These are phyloP conservation scores for Leptinotarsa defecta DNA, from an alignment of 1,140 invertebrate species.

Conservation along the genomic window DNA sequence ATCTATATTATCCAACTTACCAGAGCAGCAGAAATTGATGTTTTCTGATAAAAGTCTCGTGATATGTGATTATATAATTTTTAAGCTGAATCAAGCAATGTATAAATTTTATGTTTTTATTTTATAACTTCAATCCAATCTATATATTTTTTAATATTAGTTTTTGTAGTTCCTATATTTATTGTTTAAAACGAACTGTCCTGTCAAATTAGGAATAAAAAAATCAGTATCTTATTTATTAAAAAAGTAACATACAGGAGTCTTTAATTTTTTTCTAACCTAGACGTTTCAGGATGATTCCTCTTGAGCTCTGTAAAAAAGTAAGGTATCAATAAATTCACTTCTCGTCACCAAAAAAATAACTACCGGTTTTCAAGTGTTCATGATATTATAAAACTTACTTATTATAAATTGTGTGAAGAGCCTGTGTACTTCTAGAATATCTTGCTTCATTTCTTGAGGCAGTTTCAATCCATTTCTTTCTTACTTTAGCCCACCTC, in stretches of 20 bases:
- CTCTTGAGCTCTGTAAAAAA: slow-evolving; percentile 50
- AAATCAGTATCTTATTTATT: slow-evolving; percentile 5
- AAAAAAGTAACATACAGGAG: background rate
- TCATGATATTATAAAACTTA: slow-evolving; percentile 47
- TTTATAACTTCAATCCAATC: background rate
- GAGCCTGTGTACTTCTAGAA: slow-evolving; percentile 62
- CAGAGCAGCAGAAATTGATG: background rate
- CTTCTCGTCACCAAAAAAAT: no score
- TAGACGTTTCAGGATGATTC: slow-evolving; percentile 8
- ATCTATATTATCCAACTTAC: background rate
- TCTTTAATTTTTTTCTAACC: slow-evolving; percentile 9
- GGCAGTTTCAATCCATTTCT: slow-evolving; percentile 68
- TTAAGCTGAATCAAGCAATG: background rate
- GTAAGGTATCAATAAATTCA: background rate
- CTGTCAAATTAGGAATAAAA: background rate
- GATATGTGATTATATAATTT: background rate
- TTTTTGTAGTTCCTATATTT: slow-evolving; percentile 21
- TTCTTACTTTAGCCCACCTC: slow-evolving; percentile 67
- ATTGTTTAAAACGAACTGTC: background rate
- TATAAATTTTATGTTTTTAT: background rate
- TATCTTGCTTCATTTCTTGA: slow-evolving; percentile 69
- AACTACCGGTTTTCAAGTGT: background rate
- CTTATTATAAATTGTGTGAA: slow-evolving; percentile 71
- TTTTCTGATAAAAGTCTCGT: background rate
- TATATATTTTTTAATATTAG: background rate